A percentile compares a stretch with the other conserved stretches of the same genome.
These are phyloP conservation scores for Ateles fusciceps DNA, from an alignment of 2,797 vertebrate species.

Conservation along the genomic window DNA sequence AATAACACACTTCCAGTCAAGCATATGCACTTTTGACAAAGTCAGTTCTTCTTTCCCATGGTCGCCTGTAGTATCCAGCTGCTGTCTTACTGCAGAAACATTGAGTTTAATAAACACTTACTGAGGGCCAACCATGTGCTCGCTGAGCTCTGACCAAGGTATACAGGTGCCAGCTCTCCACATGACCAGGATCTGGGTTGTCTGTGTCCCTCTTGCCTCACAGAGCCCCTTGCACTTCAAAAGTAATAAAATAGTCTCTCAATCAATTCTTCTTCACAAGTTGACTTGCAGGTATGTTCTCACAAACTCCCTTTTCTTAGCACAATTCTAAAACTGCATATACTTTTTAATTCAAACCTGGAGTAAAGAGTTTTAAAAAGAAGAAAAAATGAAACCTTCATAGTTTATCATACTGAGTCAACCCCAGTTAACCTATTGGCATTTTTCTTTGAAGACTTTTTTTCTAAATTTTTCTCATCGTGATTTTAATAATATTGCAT, in stretches of 20 bases:
- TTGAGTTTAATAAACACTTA: background rate
- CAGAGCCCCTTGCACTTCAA: background rate
- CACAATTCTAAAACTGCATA: background rate
- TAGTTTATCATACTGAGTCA: background rate
- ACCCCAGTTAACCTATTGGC: background rate
- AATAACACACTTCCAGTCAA: background rate
- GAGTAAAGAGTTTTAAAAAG: background rate
- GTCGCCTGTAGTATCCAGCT: accelerated
- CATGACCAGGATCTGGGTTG: background rate
- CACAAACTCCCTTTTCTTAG: background rate
- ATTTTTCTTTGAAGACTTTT: background rate
- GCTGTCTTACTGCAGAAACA: background rate
- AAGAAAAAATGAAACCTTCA: background rate
- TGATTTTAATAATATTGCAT: background rate
- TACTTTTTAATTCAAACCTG: background rate
- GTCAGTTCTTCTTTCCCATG: background rate
- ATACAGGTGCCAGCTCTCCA: accelerated
- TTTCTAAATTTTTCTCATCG: background rate
- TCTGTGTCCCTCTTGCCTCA: background rate
- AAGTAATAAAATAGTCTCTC: background rate
- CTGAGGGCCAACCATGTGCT: accelerated
- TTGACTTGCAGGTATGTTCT: background rate
- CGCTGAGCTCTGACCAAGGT: background rate
- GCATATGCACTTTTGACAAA: background rate
- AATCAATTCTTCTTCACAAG: background rate